Conservation (phyloP, 2,797 vertebrate genomes). For the Sebastes glaucus region DNA sequence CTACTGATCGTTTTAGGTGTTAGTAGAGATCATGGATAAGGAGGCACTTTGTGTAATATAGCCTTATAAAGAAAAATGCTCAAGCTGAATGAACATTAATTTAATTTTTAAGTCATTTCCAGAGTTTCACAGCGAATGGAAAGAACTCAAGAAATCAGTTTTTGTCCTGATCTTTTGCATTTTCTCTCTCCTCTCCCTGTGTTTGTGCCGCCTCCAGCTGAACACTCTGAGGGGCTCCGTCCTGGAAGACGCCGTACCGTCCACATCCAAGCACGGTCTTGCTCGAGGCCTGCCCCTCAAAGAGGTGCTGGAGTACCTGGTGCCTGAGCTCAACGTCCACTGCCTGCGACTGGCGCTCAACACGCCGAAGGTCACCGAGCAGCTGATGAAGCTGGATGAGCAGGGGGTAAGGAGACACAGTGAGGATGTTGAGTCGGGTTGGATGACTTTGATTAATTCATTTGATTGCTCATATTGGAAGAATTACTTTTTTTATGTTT, state of each 20-base stretch:
- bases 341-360: conserved; percentile 96
- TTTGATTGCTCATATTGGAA: neutral
- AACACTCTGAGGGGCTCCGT: conserved; percentile 94
- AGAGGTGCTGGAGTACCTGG: conserved; percentile 94
- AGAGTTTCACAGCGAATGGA: neutral
- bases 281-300: conserved; percentile 95
- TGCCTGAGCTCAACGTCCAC: conserved; percentile 94
- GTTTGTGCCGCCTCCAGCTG: conserved; percentile 79
- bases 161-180: neutral
- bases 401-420: conserved; percentile 87
- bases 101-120: neutral
- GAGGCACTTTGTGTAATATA: neutral
- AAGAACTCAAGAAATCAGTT: neutral
- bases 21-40: no score
- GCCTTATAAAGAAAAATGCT: neutral
- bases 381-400: conserved; percentile 98
- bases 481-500: neutral
- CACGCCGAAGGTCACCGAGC: conserved; percentile 97
- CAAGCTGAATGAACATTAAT: no score
- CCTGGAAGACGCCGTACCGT: conserved; percentile 94
- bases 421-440: neutral
- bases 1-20: no score
- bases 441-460: neutral
- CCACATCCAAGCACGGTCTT: conserved; percentile 95
- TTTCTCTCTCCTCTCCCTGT: neutral